These are phyloP conservation scores for Neoseiulus cucumeris DNA, from an alignment of 1,140 invertebrate species.

Conservation along the genomic window DNA sequence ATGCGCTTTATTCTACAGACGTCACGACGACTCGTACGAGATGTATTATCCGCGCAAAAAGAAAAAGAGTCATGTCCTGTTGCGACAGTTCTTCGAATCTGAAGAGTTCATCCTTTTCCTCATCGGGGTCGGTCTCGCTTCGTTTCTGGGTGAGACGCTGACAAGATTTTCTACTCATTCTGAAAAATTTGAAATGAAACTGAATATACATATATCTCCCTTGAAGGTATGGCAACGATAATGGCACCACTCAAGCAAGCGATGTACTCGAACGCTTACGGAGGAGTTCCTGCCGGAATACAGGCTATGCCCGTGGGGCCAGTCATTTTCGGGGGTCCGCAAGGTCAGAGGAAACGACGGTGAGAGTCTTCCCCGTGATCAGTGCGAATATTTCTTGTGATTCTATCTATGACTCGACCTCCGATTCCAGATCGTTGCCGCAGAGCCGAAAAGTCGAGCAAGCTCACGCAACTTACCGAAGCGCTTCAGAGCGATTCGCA, in stretches of 20 bases:
- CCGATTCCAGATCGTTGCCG: no score
- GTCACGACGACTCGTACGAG: slow-evolving; percentile 4
- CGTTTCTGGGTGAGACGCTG: neutral
- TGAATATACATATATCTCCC: no score
- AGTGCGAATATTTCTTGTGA: no score
- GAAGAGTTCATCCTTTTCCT: neutral
- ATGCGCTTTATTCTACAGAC: no score
- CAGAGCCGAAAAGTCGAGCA: no score
- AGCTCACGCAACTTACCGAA: no score
- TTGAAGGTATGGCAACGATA: neutral
- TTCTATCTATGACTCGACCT: no score
- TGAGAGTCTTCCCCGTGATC: neutral
- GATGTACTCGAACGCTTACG: neutral
- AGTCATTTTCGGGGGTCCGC: neutral
- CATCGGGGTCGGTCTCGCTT: neutral
- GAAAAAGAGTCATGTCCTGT: neutral
- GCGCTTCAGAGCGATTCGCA: no score
- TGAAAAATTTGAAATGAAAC: no score
- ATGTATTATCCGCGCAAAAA: neutral
- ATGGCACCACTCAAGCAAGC: neutral
- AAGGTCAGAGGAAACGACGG: neutral
- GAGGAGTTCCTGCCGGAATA: neutral
- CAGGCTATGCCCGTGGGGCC: neutral
- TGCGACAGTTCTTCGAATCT: neutral
- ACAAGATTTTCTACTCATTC: no score